A percentile compares a stretch with the other conserved stretches of the same genome.
Conservation (phyloP, 2,113 vertebrate genomes). For the Microtus richardsoni region DNA sequence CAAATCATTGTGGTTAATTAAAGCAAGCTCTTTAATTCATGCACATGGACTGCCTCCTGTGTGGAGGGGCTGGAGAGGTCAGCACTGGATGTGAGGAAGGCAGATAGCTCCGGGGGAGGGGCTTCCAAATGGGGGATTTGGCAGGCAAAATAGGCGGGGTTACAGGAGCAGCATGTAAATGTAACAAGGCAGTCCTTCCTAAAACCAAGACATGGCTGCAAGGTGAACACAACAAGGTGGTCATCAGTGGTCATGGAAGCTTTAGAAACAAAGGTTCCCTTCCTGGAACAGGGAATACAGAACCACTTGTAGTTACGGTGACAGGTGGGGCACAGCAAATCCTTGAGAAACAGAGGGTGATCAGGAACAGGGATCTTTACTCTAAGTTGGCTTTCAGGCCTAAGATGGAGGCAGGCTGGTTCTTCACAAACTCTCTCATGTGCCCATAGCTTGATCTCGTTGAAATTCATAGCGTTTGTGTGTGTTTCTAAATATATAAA, state of each 20-base stretch:
- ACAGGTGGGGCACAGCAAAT: neutral
- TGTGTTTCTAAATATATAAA: neutral
- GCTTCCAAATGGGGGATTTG: neutral
- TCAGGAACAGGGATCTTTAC: neutral
- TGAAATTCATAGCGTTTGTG: neutral
- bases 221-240: neutral
- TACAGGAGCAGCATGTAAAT: neutral
- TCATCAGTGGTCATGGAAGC: neutral
- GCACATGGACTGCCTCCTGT: neutral
- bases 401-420: neutral
- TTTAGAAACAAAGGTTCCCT: neutral
- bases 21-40: neutral
- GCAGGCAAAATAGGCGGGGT: neutral
- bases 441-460: neutral
- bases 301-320: neutral
- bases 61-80: neutral
- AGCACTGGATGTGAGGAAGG: neutral
- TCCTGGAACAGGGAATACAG: neutral
- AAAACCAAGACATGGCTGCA: neutral
- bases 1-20: neutral
- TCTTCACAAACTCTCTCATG: neutral
- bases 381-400: neutral
- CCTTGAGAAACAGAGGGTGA: neutral
- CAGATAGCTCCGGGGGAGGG: neutral
- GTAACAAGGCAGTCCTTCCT: neutral